Base-by-base conservation (phyloP, 2,113 vertebrate species). In the Hemiscyllium ocellatum region DNA sequence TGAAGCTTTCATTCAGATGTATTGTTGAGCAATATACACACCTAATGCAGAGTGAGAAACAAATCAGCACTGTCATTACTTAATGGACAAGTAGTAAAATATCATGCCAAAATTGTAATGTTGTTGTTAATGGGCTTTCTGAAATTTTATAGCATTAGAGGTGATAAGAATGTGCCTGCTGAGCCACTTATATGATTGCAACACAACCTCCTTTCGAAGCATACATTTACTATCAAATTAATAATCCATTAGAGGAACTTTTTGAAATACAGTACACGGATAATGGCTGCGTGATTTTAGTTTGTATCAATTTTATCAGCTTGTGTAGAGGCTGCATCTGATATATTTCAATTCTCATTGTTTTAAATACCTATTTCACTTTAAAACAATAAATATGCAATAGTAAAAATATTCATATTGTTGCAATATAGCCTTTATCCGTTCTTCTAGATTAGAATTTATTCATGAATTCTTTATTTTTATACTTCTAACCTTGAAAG, bases 401-500 rank as follows among this genome's bases (percentile, higher is more conserved):
- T 52, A 26, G 26, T 72, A 26, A 95, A 95, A 52, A 95, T 72
- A 69, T 33, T 52, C 42, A 12, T 12, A 94, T 22, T 1, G 4
- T 47, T 70, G 93, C 19, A 50, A 70, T 50, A 42, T 26, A 70
- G 70, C 8, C 20, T 72, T 33, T 29, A 42, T 33, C 15, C 72
- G 52, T 47, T 72, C 68, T 76, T 95, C 26, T 70, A 50, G 68
- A 76, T 52, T 33, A 2, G 37, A 72, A 72, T 95, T 70, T 70
- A 66, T 94, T 12, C 66, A 26, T 47, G 37, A 24, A 69, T 94
- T 70, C 24, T 47, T 50, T 37, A 50, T 70, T 70, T 52, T 50
- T 94, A 69, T 37, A 26, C 96, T 96, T 42, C 10, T 96, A 97
- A 95, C 98, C 98, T 98, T 98, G 97, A 97, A 96, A 97, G 96